These are phyloP conservation scores for Lamellibrachia luymesi DNA, from an alignment of 1,140 invertebrate genomes.

Conservation along the genomic window DNA sequence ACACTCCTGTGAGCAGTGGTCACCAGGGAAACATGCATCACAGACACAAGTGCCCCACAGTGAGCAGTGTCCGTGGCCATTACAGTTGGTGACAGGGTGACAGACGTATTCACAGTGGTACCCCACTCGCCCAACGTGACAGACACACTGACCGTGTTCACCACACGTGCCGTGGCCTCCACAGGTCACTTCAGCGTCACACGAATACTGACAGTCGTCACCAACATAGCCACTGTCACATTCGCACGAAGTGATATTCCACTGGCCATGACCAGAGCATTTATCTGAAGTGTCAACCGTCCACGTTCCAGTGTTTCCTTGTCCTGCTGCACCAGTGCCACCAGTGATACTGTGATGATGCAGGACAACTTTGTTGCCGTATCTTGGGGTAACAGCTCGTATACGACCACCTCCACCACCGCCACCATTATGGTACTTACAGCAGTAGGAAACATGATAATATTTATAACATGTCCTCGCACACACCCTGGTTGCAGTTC, in stretches of 20 bases:
- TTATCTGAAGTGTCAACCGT: constrained; percentile 29
- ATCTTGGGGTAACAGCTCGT: constrained; percentile 30
- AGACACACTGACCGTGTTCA: constrained; percentile 35
- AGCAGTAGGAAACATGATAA: background rate
- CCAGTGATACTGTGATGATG: background rate
- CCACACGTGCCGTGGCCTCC: constrained; percentile 36
- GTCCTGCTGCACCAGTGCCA: background rate
- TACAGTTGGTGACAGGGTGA: constrained; percentile 34
- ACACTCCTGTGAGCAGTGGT: constrained; percentile 37
- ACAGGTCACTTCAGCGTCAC: constrained; percentile 31
- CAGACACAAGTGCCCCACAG: constrained; percentile 39
- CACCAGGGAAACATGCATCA: constrained; percentile 42
- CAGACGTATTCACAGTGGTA: constrained; percentile 40
- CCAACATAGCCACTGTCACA: constrained; percentile 36
- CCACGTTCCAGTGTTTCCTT: constrained; percentile 31
- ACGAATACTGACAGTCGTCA: constrained; percentile 38
- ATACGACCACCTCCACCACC: constrained; percentile 42
- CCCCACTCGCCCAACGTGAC: constrained; percentile 39
- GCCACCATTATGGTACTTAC: constrained; percentile 30
- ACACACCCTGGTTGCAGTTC: constrained; percentile 18
- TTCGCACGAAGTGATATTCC: constrained; percentile 29
- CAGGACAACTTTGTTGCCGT: constrained; percentile 38
- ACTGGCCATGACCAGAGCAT: constrained; percentile 38
- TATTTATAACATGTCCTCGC: constrained; percentile 26
- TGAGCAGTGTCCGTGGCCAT: constrained; percentile 38